Base-by-base conservation (phyloP, 2,888 invertebrate genomes). In the Napeogenes inachia region DNA sequence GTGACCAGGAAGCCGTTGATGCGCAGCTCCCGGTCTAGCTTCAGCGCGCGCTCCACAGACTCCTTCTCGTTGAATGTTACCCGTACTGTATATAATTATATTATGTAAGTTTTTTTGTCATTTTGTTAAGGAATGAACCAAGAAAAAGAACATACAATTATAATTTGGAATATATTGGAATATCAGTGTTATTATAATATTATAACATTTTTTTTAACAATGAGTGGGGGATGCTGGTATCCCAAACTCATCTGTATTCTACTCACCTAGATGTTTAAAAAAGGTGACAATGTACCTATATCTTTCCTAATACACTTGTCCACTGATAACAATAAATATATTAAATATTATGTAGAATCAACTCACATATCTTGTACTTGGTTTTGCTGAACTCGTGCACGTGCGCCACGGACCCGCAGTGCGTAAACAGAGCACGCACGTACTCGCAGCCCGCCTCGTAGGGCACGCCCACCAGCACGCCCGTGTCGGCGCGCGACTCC, bases 341-440 rank as follows among this genome's bases (percentile, higher is more conserved):
- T 50, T 30, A 10, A 30, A 8, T 21, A 13, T 12, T n/a, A 4
- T 30, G 42, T 30, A 50, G 8, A 1, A 5, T 30, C 8, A 10
- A 71, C 89, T 87, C 67, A 89, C 89, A 73, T 73, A 89, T 89
- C 81, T 89, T 90, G 76, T 89, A 90, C 79, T 90, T 90, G 73
- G 89, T 88, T 84, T 90, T 90, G 89, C 87, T 89, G 83, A 89
- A 90, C 87, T 90, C 90, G 71, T 89, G 89, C 77, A 90, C 85
- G 70, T 89, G 89, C n/a, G 87, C 82, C 59, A 90, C 84, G 0
- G 82, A 80, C 13, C 90, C 90, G 79, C 89, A 89, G 81, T 89
- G 85, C 56, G 81, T 66, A 81, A 90, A 89, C 74, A 90, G 82
- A 67, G 78, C 76, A 50, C 81, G 76, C 73, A 90, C 90, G 75